A percentile compares a stretch with the other conserved stretches of the same genome.
Conservation (phyloP, 2,888 invertebrate species). For the Melieria crassipennis region DNA sequence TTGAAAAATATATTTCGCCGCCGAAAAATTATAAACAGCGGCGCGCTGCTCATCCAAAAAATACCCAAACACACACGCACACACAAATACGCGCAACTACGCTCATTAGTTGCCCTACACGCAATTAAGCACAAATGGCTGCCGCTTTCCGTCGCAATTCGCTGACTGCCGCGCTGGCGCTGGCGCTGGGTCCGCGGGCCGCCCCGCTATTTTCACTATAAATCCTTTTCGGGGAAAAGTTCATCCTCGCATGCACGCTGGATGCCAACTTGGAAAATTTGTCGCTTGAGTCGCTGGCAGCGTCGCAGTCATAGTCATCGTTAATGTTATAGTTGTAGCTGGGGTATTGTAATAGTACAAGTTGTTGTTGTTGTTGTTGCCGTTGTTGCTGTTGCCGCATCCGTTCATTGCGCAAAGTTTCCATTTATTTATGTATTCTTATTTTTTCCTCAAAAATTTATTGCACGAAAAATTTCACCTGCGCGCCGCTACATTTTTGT, state of each 20-base stretch:
- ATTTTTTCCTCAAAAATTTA: constrained; percentile 45
- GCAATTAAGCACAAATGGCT: neutral
- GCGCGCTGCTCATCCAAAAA: constrained; percentile 13
- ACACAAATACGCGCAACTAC: neutral
- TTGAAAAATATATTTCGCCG: constrained; percentile 49
- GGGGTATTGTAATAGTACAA: no score
- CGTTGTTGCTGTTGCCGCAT: no score
- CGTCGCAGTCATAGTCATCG: constrained; percentile 20
- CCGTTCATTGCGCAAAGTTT: no score
- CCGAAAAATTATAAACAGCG: constrained; percentile 18
- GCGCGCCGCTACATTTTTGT: constrained; percentile 43
- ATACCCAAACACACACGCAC: neutral
- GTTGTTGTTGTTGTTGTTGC: no score
- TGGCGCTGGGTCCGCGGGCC: no score
- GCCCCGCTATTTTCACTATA: no score
- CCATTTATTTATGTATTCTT: neutral
- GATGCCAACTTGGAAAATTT: constrained; percentile 27
- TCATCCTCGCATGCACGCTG: no score
- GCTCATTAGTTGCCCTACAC: neutral
- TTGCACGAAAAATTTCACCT: constrained; percentile 52
- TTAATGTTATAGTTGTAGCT: neutral
- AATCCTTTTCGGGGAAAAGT: no score
- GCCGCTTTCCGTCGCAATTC: no score
- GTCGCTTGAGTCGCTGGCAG: constrained; percentile 18
- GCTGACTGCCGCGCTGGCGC: no score